phyloP scores from a whole-genome alignment of 2,113 vertebrate genomes.

The Ardeotis arabs region DNA sequence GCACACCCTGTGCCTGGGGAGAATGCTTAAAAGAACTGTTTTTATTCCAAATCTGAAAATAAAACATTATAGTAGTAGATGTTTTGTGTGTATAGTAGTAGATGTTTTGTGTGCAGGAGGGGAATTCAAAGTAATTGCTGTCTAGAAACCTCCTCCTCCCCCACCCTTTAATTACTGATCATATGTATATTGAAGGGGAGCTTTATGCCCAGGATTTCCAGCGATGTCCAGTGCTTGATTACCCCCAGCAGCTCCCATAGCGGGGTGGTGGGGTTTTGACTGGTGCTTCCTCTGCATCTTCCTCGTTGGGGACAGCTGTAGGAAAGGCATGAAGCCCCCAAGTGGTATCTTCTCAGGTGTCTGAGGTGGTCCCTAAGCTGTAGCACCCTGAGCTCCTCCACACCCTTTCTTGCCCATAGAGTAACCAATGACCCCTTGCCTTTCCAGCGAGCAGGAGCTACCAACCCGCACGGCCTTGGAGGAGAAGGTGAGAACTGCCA shows the following conservation, averaged over 20 bases:
- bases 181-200: neutral
- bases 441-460: conserved; percentile 86
- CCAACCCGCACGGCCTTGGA: conserved; percentile 83
- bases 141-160: neutral
- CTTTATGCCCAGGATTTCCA: neutral
- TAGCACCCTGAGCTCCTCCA: neutral
- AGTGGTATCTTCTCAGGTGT: neutral
- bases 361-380: neutral
- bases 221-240: neutral
- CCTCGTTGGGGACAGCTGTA: neutral
- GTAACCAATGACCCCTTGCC: conserved; percentile 15
- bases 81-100: neutral
- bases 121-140: neutral
- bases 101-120: neutral
- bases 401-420: neutral
- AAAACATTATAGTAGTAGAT: neutral
- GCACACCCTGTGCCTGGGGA: neutral
- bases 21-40: neutral
- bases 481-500: conserved; percentile 82
- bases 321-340: neutral
- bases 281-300: neutral
- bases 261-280: neutral
- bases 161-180: neutral
- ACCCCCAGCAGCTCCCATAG: neutral
- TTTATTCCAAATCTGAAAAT: neutral